A percentile compares a stretch with the other conserved stretches of the same genome.
These are phyloP conservation scores for Silurus glanis DNA, from an alignment of 2,113 vertebrate genomes.

Conservation along the genomic window DNA sequence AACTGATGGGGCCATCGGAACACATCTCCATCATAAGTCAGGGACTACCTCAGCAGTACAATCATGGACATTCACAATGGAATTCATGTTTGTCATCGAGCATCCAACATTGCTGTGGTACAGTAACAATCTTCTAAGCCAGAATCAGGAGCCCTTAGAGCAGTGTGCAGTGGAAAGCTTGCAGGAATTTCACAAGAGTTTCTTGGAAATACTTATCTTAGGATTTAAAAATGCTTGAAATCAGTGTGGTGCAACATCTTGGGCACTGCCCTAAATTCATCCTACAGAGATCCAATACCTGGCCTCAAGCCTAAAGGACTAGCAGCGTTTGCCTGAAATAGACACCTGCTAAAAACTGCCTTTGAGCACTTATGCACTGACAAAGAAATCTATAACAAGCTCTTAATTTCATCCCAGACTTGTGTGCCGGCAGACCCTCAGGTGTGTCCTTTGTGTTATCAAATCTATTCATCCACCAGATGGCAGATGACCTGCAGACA, in stretches of 20 bases:
- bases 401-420: background rate
- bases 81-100: background rate
- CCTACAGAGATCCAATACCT: background rate
- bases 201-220: background rate
- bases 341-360: background rate
- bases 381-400: background rate
- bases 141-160: background rate
- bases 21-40: no score
- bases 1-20: no score
- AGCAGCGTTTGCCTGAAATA: background rate
- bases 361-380: background rate
- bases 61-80: no score
- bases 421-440: slow-evolving; percentile 9
- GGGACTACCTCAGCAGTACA: no score
- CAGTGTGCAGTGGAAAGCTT: background rate
- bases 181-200: background rate
- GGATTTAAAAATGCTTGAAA: background rate
- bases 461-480: slow-evolving; percentile 12
- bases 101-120: background rate
- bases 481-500: slow-evolving; percentile 2
- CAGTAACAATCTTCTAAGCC: background rate
- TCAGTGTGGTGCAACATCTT: background rate
- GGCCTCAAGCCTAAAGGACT: background rate
- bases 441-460: background rate
- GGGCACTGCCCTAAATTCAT: background rate